Percentiles rank a stretch among this genome's conserved stretches.
Evolutionary conservation across 2,888 invertebrate species (phyloP).

Genomic region (Stomorhina lunata): DNA sequence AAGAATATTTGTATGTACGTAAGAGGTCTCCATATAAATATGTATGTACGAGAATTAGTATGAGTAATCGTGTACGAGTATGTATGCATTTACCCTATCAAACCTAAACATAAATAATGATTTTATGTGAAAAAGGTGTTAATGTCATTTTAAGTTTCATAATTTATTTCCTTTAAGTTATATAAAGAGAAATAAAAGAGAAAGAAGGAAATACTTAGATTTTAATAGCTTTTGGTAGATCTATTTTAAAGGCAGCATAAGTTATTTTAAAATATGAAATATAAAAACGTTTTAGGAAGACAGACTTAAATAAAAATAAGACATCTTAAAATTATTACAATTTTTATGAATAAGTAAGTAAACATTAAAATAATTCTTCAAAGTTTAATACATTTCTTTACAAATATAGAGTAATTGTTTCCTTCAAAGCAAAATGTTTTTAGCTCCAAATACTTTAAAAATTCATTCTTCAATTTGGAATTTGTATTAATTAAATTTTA

Average conservation of each 20-base stretch:
- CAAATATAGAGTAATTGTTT: too few relatives aligned
- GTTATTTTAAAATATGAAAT: too few relatives aligned
- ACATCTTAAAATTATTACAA: too few relatives aligned
- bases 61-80: neutral
- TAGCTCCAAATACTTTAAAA: too few relatives aligned
- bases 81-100: neutral
- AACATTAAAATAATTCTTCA: too few relatives aligned
- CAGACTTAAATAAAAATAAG: too few relatives aligned
- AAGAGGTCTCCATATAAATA: too few relatives aligned
- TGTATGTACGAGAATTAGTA: neutral
- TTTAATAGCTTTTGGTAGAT: conserved; percentile 11
- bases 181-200: neutral
- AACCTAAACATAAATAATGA: conserved; percentile 48
- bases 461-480: too few relatives aligned
- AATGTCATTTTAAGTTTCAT: conserved; percentile 59
- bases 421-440: too few relatives aligned
- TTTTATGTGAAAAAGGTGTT: conserved; percentile 55
- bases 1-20: neutral
- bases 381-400: too few relatives aligned
- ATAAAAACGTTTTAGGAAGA: too few relatives aligned
- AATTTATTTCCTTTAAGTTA: conserved; percentile 37
- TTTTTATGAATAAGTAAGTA: too few relatives aligned
- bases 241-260: neutral
- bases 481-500: neutral
- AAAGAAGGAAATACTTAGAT: neutral